Conservation (phyloP, 2,113 vertebrate genomes). For the Eulemur rufifrons region DNA sequence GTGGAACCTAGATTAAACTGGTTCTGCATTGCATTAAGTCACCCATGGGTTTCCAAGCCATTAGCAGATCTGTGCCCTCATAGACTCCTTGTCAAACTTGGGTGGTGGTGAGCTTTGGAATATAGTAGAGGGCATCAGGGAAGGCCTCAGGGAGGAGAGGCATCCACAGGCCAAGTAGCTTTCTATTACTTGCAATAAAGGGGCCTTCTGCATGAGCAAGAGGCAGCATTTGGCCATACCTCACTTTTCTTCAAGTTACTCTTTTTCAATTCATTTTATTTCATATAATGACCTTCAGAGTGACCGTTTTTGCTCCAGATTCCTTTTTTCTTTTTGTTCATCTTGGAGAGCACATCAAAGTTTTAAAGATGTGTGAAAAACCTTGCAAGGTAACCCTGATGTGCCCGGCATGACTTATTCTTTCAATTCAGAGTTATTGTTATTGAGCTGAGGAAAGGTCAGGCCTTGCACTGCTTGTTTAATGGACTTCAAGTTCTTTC, state of each 20-base stretch:
- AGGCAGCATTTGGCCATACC: background rate
- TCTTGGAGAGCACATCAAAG: slow-evolving; percentile 9
- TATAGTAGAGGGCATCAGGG: background rate
- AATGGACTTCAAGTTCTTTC: background rate
- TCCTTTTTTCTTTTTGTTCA: background rate
- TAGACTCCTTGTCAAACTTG: background rate
- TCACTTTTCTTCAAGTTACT: background rate
- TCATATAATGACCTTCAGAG: background rate
- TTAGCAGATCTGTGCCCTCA: background rate
- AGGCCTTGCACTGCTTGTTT: background rate
- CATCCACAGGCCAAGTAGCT: background rate
- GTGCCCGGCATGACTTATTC: background rate
- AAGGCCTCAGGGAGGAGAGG: background rate
- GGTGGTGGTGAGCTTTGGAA: background rate
- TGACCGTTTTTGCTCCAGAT: background rate
- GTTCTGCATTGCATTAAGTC: background rate
- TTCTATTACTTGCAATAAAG: background rate
- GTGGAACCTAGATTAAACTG: too few relatives aligned
- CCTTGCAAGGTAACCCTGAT: background rate
- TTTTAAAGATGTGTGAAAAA: background rate
- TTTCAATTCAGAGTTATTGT: background rate
- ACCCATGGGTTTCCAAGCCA: background rate
- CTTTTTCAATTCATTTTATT: background rate
- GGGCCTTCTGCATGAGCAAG: background rate
- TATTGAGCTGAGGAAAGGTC: background rate